Percentiles rank a stretch among this genome's conserved stretches.
phyloP scores from a whole-genome alignment of 2,797 vertebrate species.

The Paratrypauchen microcephalus region DNA sequence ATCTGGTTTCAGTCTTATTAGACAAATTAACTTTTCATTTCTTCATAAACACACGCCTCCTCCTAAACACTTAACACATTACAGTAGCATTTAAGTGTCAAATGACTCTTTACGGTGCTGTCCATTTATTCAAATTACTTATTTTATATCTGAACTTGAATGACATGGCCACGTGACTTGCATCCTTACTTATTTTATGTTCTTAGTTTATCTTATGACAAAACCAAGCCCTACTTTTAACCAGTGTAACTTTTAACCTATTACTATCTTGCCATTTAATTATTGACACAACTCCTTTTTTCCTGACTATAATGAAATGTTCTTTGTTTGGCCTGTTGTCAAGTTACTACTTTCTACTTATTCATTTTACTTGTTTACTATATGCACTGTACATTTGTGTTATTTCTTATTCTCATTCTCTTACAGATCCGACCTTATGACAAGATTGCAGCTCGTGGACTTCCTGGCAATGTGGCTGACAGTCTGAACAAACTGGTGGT shows the following conservation, averaged over 20 bases:
- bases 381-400: background rate
- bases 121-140: too few species aligned
- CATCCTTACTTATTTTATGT: too few species aligned
- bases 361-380: background rate
- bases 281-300: conserved; percentile 12
- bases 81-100: background rate
- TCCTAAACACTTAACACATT: background rate
- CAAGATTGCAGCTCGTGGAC: conserved; percentile 86
- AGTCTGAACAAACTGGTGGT: conserved; percentile 95
- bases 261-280: background rate
- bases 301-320: background rate
- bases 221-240: too few species aligned
- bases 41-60: background rate
- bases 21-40: conserved; percentile 14
- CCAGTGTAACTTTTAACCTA: background rate
- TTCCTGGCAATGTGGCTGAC: conserved; percentile 86
- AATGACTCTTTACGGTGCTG: background rate
- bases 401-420: conserved; percentile 1
- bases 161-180: too few species aligned
- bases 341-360: background rate
- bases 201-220: too few species aligned
- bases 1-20: conserved; percentile 2
- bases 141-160: too few species aligned
- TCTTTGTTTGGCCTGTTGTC: background rate
- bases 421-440: conserved; percentile 94